Evolutionary conservation across 2,888 invertebrate genomes (phyloP).

Genomic region (Polyommatus icarus): DNA sequence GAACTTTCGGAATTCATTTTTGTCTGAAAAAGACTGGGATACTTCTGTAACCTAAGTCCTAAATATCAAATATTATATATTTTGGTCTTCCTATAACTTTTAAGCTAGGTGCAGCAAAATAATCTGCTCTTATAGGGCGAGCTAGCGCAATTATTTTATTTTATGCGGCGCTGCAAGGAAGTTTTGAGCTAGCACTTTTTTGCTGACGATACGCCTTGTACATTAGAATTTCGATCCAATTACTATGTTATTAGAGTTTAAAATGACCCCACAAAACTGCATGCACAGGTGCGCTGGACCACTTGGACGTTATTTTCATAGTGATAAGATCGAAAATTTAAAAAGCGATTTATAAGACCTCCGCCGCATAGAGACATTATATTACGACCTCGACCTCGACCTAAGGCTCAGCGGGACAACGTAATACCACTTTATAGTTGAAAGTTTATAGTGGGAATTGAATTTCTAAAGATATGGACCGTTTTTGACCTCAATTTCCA

Average conservation of each 20-base stretch:
- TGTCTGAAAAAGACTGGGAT: too few relatives aligned
- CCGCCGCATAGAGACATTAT: not conserved
- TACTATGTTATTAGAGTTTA: not conserved
- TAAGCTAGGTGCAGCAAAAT: too few relatives aligned
- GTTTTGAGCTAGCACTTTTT: too few relatives aligned
- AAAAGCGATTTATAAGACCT: not conserved
- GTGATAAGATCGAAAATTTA: not conserved
- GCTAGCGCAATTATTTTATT: not conserved
- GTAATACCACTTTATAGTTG: slow-evolving; percentile 9
- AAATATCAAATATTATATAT: too few relatives aligned
- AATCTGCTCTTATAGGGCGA: too few relatives aligned
- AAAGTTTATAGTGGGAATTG: not conserved
- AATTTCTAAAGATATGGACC: not conserved
- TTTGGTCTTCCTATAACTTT: too few relatives aligned
- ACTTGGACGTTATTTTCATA: not conserved
- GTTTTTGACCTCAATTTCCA: not conserved
- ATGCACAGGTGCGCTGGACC: not conserved
- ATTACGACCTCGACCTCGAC: not conserved
- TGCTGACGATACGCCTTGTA: too few relatives aligned
- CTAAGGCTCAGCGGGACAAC: not conserved
- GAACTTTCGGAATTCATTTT: too few relatives aligned
- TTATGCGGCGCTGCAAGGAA: not conserved
- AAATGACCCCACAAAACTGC: not conserved
- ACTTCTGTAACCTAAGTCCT: too few relatives aligned
- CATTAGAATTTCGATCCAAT: too few relatives aligned